A percentile compares a stretch with the other conserved stretches of the same genome.
Conservation (phyloP, 1,140 invertebrate genomes). For the Grapholita molesta region DNA sequence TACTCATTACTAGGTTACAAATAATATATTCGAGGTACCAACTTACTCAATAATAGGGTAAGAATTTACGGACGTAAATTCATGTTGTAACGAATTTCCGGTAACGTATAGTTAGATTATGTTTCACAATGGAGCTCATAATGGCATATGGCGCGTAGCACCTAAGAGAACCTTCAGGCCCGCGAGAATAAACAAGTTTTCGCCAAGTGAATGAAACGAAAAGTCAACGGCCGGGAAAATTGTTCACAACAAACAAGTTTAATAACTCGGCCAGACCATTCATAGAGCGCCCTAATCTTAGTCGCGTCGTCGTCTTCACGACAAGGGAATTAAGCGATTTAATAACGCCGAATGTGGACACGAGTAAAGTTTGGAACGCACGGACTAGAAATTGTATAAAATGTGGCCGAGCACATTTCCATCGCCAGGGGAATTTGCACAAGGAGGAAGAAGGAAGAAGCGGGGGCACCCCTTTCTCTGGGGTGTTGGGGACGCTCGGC, state of each 20-base stretch:
- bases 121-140: not conserved
- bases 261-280: conserved; percentile 54
- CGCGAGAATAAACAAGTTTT: conserved; percentile 38
- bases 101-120: not conserved
- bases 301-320: conserved; percentile 18
- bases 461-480: conserved; percentile 70
- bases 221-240: conserved; percentile 59
- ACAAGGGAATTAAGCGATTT: conserved; percentile 32
- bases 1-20: too few relatives aligned
- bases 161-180: conserved; percentile 20
- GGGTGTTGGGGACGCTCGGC: conserved; percentile 57
- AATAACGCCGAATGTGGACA: conserved; percentile 41
- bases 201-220: conserved; percentile 53
- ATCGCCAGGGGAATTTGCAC: conserved; percentile 77
- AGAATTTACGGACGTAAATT: too few relatives aligned
- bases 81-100: too few relatives aligned
- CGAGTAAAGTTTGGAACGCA: conserved; percentile 49
- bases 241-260: conserved; percentile 55
- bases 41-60: too few relatives aligned
- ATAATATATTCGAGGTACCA: too few relatives aligned
- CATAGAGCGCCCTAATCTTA: conserved; percentile 42
- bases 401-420: conserved; percentile 75
- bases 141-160: not conserved
- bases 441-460: conserved; percentile 75
- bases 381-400: conserved; percentile 76